Conservation (phyloP, 2,888 invertebrate genomes). For the Lepidochitona cinerea region DNA sequence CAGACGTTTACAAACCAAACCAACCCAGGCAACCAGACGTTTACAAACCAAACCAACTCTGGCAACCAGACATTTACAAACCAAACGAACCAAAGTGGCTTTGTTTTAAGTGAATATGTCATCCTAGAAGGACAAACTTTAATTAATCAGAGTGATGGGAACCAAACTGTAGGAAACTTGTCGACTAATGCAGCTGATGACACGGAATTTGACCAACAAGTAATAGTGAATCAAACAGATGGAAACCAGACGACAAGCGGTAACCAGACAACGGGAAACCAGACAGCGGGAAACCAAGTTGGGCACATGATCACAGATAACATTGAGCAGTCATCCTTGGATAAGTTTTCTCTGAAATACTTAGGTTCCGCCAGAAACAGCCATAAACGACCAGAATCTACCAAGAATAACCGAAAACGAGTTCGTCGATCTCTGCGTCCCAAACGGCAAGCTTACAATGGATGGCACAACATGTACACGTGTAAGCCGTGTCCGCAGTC, state of each 20-base stretch:
- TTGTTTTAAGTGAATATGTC: neutral
- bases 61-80: neutral
- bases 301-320: neutral
- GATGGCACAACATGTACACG: conserved; percentile 4
- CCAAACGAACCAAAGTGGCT: neutral
- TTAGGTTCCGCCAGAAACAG: neutral
- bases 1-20: neutral
- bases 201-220: too few species aligned
- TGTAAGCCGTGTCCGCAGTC: neutral
- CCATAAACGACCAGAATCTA: neutral
- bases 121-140: too few species aligned
- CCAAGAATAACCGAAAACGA: too few species aligned
- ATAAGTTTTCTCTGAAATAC: neutral
- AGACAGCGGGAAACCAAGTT: neutral
- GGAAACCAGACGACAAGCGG: neutral
- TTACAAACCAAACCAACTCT: neutral
- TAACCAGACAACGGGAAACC: neutral
- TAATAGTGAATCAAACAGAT: neutral
- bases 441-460: neutral
- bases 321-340: neutral
- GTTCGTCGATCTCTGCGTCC: neutral
- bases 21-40: neutral
- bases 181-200: too few species aligned
- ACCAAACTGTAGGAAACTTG: neutral
- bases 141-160: neutral